Evolutionary conservation across 2,888 invertebrate genomes (phyloP), one percentile per base, ranked within the genome.

Genomic region (Xanthia togata): DNA sequence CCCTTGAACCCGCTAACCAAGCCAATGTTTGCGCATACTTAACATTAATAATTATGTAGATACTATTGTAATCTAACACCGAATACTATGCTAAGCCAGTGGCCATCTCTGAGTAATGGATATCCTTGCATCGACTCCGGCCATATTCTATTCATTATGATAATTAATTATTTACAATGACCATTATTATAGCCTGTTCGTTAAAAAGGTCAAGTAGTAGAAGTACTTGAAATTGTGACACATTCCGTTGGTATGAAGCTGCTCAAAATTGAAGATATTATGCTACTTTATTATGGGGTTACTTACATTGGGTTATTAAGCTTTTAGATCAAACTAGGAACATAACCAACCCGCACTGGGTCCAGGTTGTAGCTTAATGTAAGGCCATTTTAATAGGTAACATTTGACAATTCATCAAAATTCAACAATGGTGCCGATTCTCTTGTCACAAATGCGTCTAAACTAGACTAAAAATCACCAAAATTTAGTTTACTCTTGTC

Each of bases 21-120:
- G n/a, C 12, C 35, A 12, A 53, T 53, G 73, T 38, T 53, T 47
- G 47, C 12, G 53, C 53, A 62, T 81, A 62, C 47, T 74, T 63
- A 38, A 63, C 47, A 44, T n/a, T 5, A 62, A 59, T n/a, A 64
- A 59, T 26, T 57, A 26, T 26, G 1, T 59, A 68, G 20, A 38
- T 50, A 82, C 60, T 78, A 79, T 68, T 79, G 79, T 77, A 82
- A 82, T 82, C 31, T 82, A 57, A 82, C 78, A 77, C 82, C 31
- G 6, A 79, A 82, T 63, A 68, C 35, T 9, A 53, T 35, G 44
- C 23, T 64, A 77, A 53, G 14, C 59, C 17, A 78, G 26, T 35
- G n/a, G 14, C 62, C 60, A 79, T 82, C 76, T 35, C 59, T 68
- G 67, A 79, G 55, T 77, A n/a, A 79, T 79, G 35, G 55, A 31